Evolutionary conservation across 1,140 invertebrate genomes (phyloP), one percentile per base, ranked within the genome.

Genomic region (Saccostrea glomerata): DNA sequence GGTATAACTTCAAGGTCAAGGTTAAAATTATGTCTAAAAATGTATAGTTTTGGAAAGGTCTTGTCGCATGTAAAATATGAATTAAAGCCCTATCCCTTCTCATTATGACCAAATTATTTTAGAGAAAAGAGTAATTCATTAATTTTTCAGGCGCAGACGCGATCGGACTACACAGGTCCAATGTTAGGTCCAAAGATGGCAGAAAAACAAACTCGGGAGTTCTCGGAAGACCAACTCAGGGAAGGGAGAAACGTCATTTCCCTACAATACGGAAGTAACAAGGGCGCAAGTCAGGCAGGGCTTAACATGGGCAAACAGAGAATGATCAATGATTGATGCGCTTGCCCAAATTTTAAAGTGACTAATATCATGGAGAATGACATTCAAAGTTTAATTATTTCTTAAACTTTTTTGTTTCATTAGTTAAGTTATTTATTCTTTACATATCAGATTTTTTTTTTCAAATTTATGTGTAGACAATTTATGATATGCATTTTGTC

Each of bases 191-290:
- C 95, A 73, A 95, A 95, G 89, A 94, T 94, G 93, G 91, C 94
- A 23, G 97, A 98, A 63, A 89, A 92, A 66, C 90, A 93, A 95
- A 97, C 97, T 92, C 96, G 98, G 40, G 97, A 99, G 15, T 99
- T 98, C 95, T 97, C 97, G 0, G 97, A 98, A 91, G 98, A 98
- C 92, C 97, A 98, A 92, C 95, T 99, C 25, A 96, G 97, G 20
- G 97, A 98, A 77, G 98, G 98, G 1, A 96, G 98, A 92, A 95
- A 92, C 0, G 96, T 98, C 25, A 98, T 99, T 90, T 98, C 98
- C 89, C 96, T 99, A 0, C 98, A 99, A 95, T 98, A 98, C 85
- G 98, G 98, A 77, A 97, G 97, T 84, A 99, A 99, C 96, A 98
- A 98, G 93, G 97, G 98, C 0, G 95, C 95, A 40, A 94, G 84